Evolutionary conservation across 92 coral and sea anemone species (phyloP), one percentile per base, ranked within the genome.

Genomic region (Zoanthus sociatus): DNA sequence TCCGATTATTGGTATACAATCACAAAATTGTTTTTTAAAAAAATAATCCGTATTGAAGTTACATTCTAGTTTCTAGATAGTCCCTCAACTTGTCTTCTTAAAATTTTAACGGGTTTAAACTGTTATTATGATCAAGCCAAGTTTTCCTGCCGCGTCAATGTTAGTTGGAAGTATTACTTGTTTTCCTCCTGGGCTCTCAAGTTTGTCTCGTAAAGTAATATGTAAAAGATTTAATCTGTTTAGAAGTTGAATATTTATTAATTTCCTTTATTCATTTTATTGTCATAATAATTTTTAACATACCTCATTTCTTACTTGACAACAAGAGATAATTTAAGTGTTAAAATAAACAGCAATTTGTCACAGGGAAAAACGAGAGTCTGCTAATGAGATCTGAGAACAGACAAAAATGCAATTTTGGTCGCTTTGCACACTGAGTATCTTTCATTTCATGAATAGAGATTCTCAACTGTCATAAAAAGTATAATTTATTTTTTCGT

Each of bases 191-290:
- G 2, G 42, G 42, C 42, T 37, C 26, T 66, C 61, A 46, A 14
- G 42, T 45, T 26, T 15, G 66, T n/a, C 73, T 81, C 66, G 42
- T 45, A 64, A 48, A 48, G 46, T 17, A 81, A 26, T 69, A 11
- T 4, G 63, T 17, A 18, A 44, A 46, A 53, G 14, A 21, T 21
- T 81, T 48, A 50, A n/a, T 81, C 73, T 64, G 76, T 81, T 46
- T 63, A 81, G 47, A 81, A 37, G 47, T 67, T 66, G 75, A 47
- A 47, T 81, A 81, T 44, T 64, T 81, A 81, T 44, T 64, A 64
- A 47, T 45, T 46, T 37, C 45, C n/a, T 30, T 26, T 26, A 26
- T 26, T 26, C 26, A 26, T 26, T 71, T 67, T 30, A 50, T 13
- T 46, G 20, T 30, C 21, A 46, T 67, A 45, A 81, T 30, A 33